Percentiles rank a stretch among this genome's conserved stretches.
Conservation (phyloP, 2,888 invertebrate species). For the Stenchaetothrips biformis region DNA sequence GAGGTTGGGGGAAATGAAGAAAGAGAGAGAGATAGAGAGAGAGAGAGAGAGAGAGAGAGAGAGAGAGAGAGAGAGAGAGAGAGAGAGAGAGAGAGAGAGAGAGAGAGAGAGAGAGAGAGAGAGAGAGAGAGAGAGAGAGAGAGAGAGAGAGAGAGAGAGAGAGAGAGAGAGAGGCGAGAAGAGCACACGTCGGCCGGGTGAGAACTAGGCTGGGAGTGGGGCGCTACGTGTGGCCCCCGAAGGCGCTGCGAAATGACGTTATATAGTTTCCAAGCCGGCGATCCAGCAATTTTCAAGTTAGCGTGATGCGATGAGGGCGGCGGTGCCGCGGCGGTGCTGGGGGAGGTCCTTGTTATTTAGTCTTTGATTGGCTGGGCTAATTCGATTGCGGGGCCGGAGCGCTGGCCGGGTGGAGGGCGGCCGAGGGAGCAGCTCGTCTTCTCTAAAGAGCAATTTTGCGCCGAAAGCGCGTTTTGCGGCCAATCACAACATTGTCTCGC, state of each 20-base stretch:
- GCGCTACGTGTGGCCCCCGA: neutral
- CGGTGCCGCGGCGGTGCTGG: neutral
- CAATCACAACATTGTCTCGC: conserved; percentile 10
- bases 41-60: too few relatives aligned
- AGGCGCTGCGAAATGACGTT: conserved; percentile 29
- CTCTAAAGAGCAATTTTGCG: conserved; percentile 9
- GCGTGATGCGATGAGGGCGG: conserved; percentile 26
- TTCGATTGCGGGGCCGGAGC: neutral
- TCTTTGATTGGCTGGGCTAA: conserved; percentile 9
- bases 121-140: too few relatives aligned
- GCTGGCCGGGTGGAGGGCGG: conserved; percentile 27
- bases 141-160: too few relatives aligned
- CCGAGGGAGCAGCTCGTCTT: conserved; percentile 29
- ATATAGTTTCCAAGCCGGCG: conserved; percentile 34
- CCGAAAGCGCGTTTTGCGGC: neutral
- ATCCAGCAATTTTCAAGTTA: conserved; percentile 35
- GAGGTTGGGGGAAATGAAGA: neutral
- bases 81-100: too few relatives aligned
- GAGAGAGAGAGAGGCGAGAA: too few relatives aligned
- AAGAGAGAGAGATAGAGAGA: too few relatives aligned
- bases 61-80: too few relatives aligned
- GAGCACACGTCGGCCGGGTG: too few relatives aligned
- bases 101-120: too few relatives aligned
- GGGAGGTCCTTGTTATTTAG: conserved; percentile 11
- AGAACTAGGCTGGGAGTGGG: too few relatives aligned